phyloP scores from a whole-genome alignment of 2,888 invertebrate genomes.

The Lepetodrilus schrolli region DNA sequence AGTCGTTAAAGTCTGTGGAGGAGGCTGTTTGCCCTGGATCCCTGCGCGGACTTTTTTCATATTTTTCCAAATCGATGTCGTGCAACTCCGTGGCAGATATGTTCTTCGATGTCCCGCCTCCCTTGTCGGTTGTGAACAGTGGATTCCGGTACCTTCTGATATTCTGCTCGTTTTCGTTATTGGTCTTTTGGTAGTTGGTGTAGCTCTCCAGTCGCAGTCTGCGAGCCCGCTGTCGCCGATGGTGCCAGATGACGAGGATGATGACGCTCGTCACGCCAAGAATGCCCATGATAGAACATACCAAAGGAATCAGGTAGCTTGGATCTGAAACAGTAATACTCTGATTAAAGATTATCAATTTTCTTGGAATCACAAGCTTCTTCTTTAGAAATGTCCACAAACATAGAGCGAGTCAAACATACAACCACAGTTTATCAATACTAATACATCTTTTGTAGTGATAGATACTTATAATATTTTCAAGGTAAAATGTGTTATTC shows the following conservation, averaged over 20 bases:
- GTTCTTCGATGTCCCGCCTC: conserved; percentile 69
- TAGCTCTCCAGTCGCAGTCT: conserved; percentile 75
- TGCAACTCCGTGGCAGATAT: conserved; percentile 79
- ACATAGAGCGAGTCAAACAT: too few species aligned
- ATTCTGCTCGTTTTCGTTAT: conserved; percentile 94
- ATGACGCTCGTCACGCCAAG: conserved; percentile 64
- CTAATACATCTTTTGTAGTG: too few species aligned
- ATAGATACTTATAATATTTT: too few species aligned
- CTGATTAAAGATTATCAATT: too few species aligned
- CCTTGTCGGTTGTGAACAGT: conserved; percentile 80
- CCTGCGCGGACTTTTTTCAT: conserved; percentile 65
- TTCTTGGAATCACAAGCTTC: too few species aligned
- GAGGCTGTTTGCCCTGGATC: conserved; percentile 51
- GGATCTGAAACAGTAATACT: conserved; percentile 45
- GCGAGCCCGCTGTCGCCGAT: conserved; percentile 77
- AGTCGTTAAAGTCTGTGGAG: conserved; percentile 58
- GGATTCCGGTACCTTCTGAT: conserved; percentile 88
- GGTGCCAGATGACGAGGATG: conserved; percentile 76
- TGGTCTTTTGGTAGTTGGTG: conserved; percentile 83
- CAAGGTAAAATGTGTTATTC: too few species aligned
- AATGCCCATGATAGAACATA: conserved; percentile 68
- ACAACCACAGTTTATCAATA: too few species aligned
- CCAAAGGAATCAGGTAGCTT: conserved; percentile 61
- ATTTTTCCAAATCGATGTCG: conserved; percentile 75
- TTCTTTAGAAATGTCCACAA: too few species aligned